Conservation (phyloP, 2,113 vertebrate genomes). For the Tachuris rubrigastra region DNA sequence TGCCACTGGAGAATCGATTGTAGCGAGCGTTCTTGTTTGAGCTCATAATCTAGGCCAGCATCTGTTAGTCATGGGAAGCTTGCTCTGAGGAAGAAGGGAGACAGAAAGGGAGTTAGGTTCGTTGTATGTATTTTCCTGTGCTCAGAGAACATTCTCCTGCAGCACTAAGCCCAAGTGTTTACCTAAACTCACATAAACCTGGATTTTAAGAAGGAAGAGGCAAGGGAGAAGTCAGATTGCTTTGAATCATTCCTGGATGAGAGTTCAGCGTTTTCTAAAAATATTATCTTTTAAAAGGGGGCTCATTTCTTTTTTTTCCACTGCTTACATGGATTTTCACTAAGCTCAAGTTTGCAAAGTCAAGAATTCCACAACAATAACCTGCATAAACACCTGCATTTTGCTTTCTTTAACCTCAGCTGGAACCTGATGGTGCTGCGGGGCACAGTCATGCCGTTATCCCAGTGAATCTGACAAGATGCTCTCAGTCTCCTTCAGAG, state of each 20-base stretch:
- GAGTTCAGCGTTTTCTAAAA: not conserved
- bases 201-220: not conserved
- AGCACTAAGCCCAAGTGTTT: not conserved
- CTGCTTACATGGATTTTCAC: not conserved
- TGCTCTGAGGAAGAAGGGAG: conserved; percentile 48
- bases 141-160: not conserved
- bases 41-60: conserved; percentile 83
- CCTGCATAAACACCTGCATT: not conserved
- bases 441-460: not conserved
- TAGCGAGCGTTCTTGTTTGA: conserved; percentile 76
- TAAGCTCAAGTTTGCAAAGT: not conserved
- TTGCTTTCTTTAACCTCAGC: not conserved
- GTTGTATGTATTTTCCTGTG: not conserved
- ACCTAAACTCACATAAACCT: not conserved
- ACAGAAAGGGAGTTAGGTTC: not conserved
- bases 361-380: not conserved
- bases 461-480: not conserved
- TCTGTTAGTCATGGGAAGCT: conserved; percentile 49
- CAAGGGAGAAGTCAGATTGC: not conserved
- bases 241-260: not conserved
- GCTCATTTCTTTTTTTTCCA: not conserved
- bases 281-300: not conserved
- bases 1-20: conserved; percentile 78
- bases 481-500: not conserved
- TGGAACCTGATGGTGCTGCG: not conserved